Percentiles rank a stretch among this genome's conserved stretches.
These are phyloP conservation scores for Ectemnius cavifrons DNA, from an alignment of 2,888 invertebrate species.

Conservation along the genomic window DNA sequence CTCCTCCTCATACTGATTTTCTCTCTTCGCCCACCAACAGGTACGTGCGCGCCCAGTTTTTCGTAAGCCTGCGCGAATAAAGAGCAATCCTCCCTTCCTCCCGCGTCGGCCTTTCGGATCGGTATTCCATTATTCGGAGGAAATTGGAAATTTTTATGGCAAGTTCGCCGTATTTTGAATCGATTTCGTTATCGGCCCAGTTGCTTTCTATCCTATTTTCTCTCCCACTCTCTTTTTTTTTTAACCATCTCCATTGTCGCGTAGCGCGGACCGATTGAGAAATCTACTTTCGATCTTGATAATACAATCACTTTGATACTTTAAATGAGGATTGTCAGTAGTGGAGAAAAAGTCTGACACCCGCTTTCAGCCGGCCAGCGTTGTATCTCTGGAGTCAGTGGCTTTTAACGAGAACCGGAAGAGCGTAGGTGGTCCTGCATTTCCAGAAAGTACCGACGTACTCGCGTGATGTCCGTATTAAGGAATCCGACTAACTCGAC, in stretches of 20 bases:
- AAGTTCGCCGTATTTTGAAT: neutral
- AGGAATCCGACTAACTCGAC: constrained; percentile 31
- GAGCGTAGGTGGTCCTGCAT: constrained; percentile 56
- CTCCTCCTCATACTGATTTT: constrained; percentile 1
- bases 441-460: constrained; percentile 50
- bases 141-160: constrained; percentile 44
- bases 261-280: no score
- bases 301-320: no score
- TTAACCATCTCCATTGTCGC: no score
- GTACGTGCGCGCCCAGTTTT: constrained; percentile 30
- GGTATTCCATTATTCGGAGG: constrained; percentile 42
- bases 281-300: no score
- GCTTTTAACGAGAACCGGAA: constrained; percentile 48
- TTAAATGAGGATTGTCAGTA: no score
- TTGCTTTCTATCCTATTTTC: no score
- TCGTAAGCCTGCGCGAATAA: constrained; percentile 41
- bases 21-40: constrained; percentile 4
- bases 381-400: no score
- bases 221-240: no score
- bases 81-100: constrained; percentile 3
- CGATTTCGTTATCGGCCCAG: constrained; percentile 14
- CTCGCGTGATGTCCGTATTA: constrained; percentile 46
- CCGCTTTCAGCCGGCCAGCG: no score
- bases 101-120: neutral
- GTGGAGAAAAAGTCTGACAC: no score